Evolutionary conservation across 2,113 vertebrate species (phyloP), one percentile per base, ranked within the genome.

Genomic region (Heterotis niloticus): DNA sequence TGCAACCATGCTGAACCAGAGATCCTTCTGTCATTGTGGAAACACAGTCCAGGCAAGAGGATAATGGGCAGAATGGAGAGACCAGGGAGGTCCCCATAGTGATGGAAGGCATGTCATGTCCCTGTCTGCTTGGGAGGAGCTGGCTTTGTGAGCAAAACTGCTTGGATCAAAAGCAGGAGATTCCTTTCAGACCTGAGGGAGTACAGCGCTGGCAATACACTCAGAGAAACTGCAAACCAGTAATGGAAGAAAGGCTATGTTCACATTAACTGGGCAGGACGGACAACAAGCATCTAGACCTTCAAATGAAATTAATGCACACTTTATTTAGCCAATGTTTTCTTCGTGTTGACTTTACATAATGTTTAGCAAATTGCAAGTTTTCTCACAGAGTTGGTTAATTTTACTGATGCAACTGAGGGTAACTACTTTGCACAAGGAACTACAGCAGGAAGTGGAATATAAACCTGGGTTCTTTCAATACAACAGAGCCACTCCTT

Each of bases 41-140:
- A 29, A 26, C 18, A 20, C 20, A 62, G 57, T 64, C 26, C 17
- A 57, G 28, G 77, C 79, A 18, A 28, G 2, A 59, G 51, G 4
- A 68, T n/a, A 56, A 75, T 23, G 60, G 51, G 57, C 51, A 17
- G 24, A 4, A 10, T 56, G 28, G 17, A 59, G 64, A 17, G 64
- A 13, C 28, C 5, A 14, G n/a, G 12, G 64, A 26, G 28, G 28
- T 76, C 62, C 65, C 74, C 74, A 80, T 80, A 65, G 79, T 16
- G 65, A 80, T 44, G 10, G 28, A 68, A 62, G 73, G 79, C n/a
- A 80, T 80, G 79, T 80, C 65, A 66, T 62, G 18, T 76, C 74
- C 73, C 79, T 62, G 56, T 68, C 44, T 65, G 57, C 52, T 3
- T 4, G 28, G 64, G 78, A 24, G 71, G 64, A 59, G n/a, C 24